These are phyloP conservation scores for Caenorhabditis macrosperma DNA, from an alignment of 2,888 invertebrate genomes.

Conservation along the genomic window DNA sequence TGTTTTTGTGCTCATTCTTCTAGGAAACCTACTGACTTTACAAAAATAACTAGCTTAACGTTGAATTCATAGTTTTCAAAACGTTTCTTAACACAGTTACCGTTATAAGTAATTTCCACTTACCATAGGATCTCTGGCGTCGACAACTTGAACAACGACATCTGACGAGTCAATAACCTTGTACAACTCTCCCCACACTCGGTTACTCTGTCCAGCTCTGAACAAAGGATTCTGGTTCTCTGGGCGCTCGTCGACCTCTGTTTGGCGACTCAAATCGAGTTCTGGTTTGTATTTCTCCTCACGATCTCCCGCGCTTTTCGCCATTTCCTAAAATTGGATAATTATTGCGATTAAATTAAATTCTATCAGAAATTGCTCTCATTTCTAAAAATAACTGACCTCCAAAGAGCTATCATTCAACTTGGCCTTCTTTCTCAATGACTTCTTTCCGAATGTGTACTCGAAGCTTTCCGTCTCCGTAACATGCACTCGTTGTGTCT, in stretches of 20 bases:
- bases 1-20: slow-evolving; percentile 6
- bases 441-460: slow-evolving; percentile 95
- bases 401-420: slow-evolving; percentile 85
- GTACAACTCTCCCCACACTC: slow-evolving; percentile 99
- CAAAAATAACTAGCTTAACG: no score
- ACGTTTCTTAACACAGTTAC: no score
- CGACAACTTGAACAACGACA: slow-evolving; percentile 94
- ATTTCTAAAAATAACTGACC: slow-evolving; percentile 77
- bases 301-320: slow-evolving; percentile 86
- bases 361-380: no score
- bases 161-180: slow-evolving; percentile 98
- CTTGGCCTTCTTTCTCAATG: slow-evolving; percentile 92
- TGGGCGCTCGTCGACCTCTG: slow-evolving; percentile 86
- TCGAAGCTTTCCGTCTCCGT: slow-evolving; percentile 95
- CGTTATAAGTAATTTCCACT: slow-evolving; percentile 80
- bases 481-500: slow-evolving; percentile 92
- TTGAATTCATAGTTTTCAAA: no score
- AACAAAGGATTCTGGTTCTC: slow-evolving; percentile 94
- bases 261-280: slow-evolving; percentile 86
- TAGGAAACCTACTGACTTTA: no score
- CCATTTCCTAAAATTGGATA: slow-evolving; percentile 82
- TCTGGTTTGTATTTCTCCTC: slow-evolving; percentile 88
- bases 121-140: slow-evolving; percentile 97
- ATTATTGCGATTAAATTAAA: no score
- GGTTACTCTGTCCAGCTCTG: slow-evolving; percentile 94